Percentiles rank a stretch among this genome's conserved stretches.
Conservation (phyloP, 2,888 invertebrate genomes). For the Tetanocera ferruginea region DNA sequence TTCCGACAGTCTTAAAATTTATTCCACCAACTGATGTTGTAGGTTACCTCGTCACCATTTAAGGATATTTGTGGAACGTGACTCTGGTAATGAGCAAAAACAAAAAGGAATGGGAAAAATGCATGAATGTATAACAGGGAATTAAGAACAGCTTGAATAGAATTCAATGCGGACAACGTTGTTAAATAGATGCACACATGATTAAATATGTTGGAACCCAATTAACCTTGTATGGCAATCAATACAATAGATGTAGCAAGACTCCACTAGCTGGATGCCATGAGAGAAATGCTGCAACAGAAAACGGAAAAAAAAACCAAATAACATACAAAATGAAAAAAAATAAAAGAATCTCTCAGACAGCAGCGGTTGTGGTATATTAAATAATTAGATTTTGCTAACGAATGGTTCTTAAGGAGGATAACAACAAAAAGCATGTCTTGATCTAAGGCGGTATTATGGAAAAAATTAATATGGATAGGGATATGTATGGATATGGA, state of each 20-base stretch:
- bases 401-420: too few species aligned
- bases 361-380: background rate
- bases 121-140: background rate
- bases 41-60: constrained; percentile 16
- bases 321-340: background rate
- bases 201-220: constrained; percentile 31
- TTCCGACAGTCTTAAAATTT: too few species aligned
- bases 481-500: too few species aligned
- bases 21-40: background rate
- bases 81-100: constrained; percentile 29
- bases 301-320: background rate
- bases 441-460: background rate
- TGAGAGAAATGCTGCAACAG: background rate
- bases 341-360: background rate
- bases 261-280: background rate
- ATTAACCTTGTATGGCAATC: constrained; percentile 35
- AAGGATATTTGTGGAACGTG: constrained; percentile 34
- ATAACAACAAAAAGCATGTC: background rate
- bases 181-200: constrained; percentile 15
- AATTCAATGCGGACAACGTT: background rate
- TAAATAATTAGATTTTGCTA: background rate
- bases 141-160: background rate
- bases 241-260: constrained; percentile 1
- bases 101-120: background rate
- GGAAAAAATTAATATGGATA: too few species aligned